Evolutionary conservation across 1,140 invertebrate genomes (phyloP).

Genomic region (Ectropis grisescens): DNA sequence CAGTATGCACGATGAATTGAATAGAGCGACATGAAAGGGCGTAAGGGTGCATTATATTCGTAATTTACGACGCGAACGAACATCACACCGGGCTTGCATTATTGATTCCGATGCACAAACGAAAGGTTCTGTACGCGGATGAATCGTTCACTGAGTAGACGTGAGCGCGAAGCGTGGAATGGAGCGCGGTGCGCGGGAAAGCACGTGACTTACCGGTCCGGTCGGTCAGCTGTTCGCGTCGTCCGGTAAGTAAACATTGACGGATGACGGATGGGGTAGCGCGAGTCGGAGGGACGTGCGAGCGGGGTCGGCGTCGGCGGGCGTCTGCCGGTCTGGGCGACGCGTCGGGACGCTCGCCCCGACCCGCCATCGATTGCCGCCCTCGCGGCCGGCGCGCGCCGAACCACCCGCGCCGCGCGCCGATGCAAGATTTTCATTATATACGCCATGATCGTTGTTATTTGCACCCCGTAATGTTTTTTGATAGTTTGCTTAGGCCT

Average conservation of each 20-base stretch:
- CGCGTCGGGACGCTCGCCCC: constrained; percentile 50
- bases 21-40: constrained; percentile 44
- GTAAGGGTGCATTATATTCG: constrained; percentile 56
- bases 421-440: constrained; percentile 64
- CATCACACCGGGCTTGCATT: constrained; percentile 32
- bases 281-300: constrained; percentile 45
- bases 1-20: constrained; percentile 28
- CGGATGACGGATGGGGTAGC: constrained; percentile 33
- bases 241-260: constrained; percentile 59
- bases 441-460: constrained; percentile 64
- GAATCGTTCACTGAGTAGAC: constrained; percentile 19
- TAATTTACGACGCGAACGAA: constrained; percentile 43
- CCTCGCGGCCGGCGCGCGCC: constrained; percentile 54
- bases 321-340: constrained; percentile 62
- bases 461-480: constrained; percentile 68
- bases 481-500: constrained; percentile 58
- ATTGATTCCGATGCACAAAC: constrained; percentile 33
- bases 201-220: constrained; percentile 64
- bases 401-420: constrained; percentile 42
- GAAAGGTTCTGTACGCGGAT: constrained; percentile 16
- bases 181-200: constrained; percentile 11
- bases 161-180: no score
- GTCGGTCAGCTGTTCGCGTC: constrained; percentile 60
- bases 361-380: constrained; percentile 56
- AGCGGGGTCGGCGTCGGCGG: constrained; percentile 50